Base-by-base conservation (phyloP, 2,113 vertebrate species). In the Hydropotes inermis region DNA sequence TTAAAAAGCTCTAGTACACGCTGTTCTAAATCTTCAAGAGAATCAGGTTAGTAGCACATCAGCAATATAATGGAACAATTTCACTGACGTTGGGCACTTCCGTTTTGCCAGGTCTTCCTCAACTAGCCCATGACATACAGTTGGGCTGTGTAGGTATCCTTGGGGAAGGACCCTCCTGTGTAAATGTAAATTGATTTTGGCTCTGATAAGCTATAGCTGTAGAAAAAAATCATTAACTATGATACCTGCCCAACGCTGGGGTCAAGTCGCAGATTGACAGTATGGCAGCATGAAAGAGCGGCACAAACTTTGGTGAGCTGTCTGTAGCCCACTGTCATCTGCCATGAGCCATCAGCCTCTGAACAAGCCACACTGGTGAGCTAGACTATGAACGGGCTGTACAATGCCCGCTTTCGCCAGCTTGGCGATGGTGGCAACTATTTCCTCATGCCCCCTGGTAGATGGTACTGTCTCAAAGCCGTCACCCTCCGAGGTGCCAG, bases 61-160 rank as follows among this genome's bases (percentile, higher is more conserved):
- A 43, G 2, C 39, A 43, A 7, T 27, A 76, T 43, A 76, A 27
- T 14, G 70, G 23, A 76, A 76, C 39, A 27, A 14, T 76, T 43
- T 43, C 70, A 27, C 70, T 43, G 6, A 76, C 0, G 0, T 7
- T 27, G 12, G 70, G 12, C 0, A 0, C 39, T 76, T 76, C 23
- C 27, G 4, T 43, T 76, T 76, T 43, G 11, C 70, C 70, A 27
- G 11, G 70, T 76, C 70, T 76, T 43, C 39, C 16, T 15, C 39
- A 76, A 76, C 36, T 12, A 43, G 36, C 39, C 70, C 23, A 43
- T 76, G 21, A 43, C 39, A 76, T 43, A 43, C 3, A 33, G 13
- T 4, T 43, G 36, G 23, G 70, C 23, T 14, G 1, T 27, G 23
- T 43, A 43, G 70, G 39, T 76, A 27, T 43, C 70, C 39, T 43